Conservation (phyloP, 2,797 vertebrate species). For the Danio aesculapii region DNA sequence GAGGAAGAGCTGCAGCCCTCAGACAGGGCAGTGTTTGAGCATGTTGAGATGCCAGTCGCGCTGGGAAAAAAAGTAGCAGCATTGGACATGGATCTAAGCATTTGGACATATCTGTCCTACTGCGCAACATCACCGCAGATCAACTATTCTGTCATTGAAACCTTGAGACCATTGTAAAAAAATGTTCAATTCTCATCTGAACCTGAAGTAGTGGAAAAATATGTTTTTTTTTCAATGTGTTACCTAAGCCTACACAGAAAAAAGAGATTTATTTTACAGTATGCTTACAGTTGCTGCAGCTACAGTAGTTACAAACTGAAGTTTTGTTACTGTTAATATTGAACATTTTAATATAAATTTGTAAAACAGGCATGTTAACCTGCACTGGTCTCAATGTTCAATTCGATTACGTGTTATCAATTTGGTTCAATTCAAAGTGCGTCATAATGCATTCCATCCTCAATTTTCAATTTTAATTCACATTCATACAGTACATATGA, state of each 20-base stretch:
- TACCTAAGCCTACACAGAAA: not conserved
- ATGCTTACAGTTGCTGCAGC: too few relatives aligned
- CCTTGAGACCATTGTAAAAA: not conserved
- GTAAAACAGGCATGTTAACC: too few relatives aligned
- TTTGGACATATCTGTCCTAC: constrained; percentile 13
- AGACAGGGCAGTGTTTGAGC: constrained; percentile 15
- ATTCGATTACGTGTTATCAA: too few relatives aligned
- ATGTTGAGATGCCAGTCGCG: constrained; percentile 33
- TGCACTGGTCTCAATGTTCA: too few relatives aligned
- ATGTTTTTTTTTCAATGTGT: not conserved
- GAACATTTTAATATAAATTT: too few relatives aligned
- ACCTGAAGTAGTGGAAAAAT: not conserved
- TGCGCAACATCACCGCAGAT: not conserved
- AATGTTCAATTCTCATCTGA: not conserved
- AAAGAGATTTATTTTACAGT: too few relatives aligned
- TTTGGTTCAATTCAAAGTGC: too few relatives aligned
- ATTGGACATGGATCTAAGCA: constrained; percentile 31
- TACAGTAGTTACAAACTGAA: too few relatives aligned
- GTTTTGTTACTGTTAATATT: too few relatives aligned
- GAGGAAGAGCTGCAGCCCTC: constrained; percentile 33
- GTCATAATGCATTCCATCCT: too few relatives aligned
- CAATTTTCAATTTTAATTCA: too few relatives aligned
- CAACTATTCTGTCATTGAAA: not conserved
- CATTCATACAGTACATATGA: too few relatives aligned
- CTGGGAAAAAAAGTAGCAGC: constrained; percentile 42